Base-by-base conservation (phyloP, 1,140 invertebrate genomes). In the Hyles vespertilio region DNA sequence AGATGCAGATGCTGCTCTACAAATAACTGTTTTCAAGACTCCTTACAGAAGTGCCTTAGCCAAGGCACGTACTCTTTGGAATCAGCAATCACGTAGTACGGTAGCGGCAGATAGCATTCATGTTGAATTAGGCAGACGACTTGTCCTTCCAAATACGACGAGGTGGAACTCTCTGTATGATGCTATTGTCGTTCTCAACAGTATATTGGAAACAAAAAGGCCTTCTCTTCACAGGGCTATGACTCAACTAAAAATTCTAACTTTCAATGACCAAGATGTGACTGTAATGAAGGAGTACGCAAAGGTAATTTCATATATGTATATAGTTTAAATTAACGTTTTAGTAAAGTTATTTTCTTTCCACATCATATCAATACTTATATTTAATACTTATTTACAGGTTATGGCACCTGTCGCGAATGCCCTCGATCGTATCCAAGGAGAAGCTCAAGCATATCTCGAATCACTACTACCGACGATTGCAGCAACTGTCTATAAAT, bases 401-500 rank as follows among this genome's bases (percentile, higher is more conserved):
- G 54, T 56, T 49, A 49, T 55, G 53, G 6, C 53, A 55, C 43
- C 43, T 33, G 50, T 51, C 32, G 50, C 50, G 32, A 51, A n/a
- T 32, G 50, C 50, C 32, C 50, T 51, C 32, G 50, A 51, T 10
- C 33, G 32, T 53, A 59, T 56, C 49, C 52, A 60, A 59, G 53
- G 58, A 59, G 54, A 51, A 60, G 58, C 58, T 58, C 56, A 66
- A 66, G 56, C 63, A 66, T 66, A 61, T 61, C 51, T 61, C 52
- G 36, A 56, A 47, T 58, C 61, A 52, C 53, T 62, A 53, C 50
- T 66, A 59, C 56, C 57, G 33, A 61, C 63, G 36, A 58, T 65
- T 61, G 56, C 63, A 58, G 52, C 63, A 58, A 61, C 52, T 59
- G 59, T 61, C 56, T 51, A 50, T 58, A 68, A 68, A 61, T 64